Evolutionary conservation across 2,113 vertebrate genomes (phyloP), one percentile per base, ranked within the genome.

Genomic region (Xyliphius kryptos): DNA sequence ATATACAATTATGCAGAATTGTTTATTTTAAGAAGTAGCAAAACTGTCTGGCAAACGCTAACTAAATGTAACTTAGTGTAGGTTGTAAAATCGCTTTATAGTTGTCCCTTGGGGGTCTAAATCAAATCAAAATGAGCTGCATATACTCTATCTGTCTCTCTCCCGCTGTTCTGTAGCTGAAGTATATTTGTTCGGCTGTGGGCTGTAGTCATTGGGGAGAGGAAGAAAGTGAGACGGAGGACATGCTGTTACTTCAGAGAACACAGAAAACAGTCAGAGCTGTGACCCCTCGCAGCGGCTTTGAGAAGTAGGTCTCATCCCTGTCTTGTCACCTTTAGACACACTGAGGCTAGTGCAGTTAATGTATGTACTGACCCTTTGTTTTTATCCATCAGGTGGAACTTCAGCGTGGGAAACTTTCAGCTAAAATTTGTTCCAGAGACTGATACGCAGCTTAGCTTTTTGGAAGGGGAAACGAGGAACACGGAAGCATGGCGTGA

Each of bases 371-470:
- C n/a, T n/a, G n/a, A n/a, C n/a, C n/a, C n/a, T n/a, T 20, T 16
- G 11, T 52, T n/a, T 26, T 2, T 63, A 0, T 44, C 9, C 60
- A 15, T 38, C 20, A 98, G 95, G 88, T 99, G 96, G 96, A 99
- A 99, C 88, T 99, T 98, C 86, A 99, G 96, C 2, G 94, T 99
- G 47, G 96, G 95, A 51, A 95, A 92, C 86, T 99, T 93, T 63
- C 92, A 99, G 82, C 86, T 98, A 73, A 93, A 91, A 71, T 91
- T 94, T 7, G 65, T 92, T 70, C 88, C 91, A 20, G 91, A 96
- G 72, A 71, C 86, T 43, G 90, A 91, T 78, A 83, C 86, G 1
- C 85, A 84, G 57, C 81, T 89, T 0, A 89, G 90, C 76, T 94
- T 92, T 77, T 85, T 99, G 69, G 95, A 97, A 76, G 89, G 90